Percentiles rank a stretch among this genome's conserved stretches.
phyloP scores from a whole-genome alignment of 1,140 invertebrate species.

The Hypothenemus hampei region DNA sequence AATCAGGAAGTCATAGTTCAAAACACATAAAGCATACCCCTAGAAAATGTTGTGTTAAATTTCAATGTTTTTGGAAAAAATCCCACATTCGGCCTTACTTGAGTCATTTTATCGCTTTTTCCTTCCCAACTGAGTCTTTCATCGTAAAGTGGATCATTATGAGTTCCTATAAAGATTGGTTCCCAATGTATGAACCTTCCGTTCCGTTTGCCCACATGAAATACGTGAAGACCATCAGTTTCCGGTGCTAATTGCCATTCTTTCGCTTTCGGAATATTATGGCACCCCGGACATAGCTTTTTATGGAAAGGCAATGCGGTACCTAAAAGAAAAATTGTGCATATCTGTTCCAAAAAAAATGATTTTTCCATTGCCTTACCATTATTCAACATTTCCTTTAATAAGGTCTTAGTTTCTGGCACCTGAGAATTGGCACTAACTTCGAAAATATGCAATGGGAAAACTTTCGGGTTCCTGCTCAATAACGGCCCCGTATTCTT shows the following conservation, averaged over 20 bases:
- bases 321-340: constrained; percentile 2
- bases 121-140: constrained; percentile 85
- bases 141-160: constrained; percentile 83
- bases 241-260: constrained; percentile 73
- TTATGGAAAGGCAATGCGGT: constrained; percentile 88
- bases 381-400: constrained; percentile 69
- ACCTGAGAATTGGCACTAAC: constrained; percentile 65
- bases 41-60: constrained; percentile 49
- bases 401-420: constrained; percentile 67
- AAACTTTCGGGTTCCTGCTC: constrained; percentile 68
- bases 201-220: constrained; percentile 76
- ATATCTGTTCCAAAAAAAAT: neutral
- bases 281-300: constrained; percentile 80
- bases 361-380: no score
- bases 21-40: constrained; percentile 81
- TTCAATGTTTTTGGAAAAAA: neutral
- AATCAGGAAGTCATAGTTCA: constrained; percentile 87
- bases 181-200: constrained; percentile 83
- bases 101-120: constrained; percentile 91
- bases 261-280: constrained; percentile 78
- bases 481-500: constrained; percentile 61
- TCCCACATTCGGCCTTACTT: constrained; percentile 54
- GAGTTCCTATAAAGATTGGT: constrained; percentile 83
- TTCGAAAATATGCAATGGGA: constrained; percentile 78
- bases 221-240: constrained; percentile 67